Evolutionary conservation across 2,113 vertebrate species (phyloP), one percentile per base, ranked within the genome.

Genomic region (Myrmophylax atrothorax): DNA sequence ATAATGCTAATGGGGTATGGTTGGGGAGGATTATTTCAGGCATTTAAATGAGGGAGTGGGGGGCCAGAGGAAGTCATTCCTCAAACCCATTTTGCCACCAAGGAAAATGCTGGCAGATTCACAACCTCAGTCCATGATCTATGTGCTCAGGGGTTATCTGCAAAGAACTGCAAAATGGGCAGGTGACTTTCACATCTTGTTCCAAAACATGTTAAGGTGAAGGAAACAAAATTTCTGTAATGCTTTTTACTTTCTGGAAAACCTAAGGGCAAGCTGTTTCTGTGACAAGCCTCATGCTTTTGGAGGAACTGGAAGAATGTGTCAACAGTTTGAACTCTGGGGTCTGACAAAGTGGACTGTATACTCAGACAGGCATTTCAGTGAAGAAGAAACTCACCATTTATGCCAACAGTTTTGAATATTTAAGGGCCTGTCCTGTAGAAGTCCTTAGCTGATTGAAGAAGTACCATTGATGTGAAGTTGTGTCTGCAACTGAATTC

Each of bases 401-500:
- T 87, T 91, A 91, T 42, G 73, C 70, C 93, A 92, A 64, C 17
- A 90, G 29, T 86, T 92, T 80, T 83, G 67, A 90, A 59, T 85
- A 92, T 88, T 85, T 75, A 67, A 96, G 66, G 17, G 8, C 93
- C 75, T 83, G 85, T 83, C 44, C 46, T 56, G 44, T 37, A 83
- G 49, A 80, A 86, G 44, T 83, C 72, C 67, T 76, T 56, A 64
- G 67, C 14, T 83, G 63, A 76, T 58, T 88, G 67, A 88, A 92
- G 93, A 18, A 90, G 91, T 63, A 88, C 64, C 23, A 24, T 35
- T 28, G 25, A 56, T 87, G 77, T 89, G 52, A 89, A 89, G 62
- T 50, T 91, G 76, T 60, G n/a, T 92, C 88, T 86, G 92, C 79
- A 77, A 37, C 63, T 67, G 75, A 90, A 92, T 94, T 96, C 67